These are phyloP conservation scores for Zaprionus lachaisei DNA, from an alignment of 1,140 invertebrate species.

Conservation along the genomic window DNA sequence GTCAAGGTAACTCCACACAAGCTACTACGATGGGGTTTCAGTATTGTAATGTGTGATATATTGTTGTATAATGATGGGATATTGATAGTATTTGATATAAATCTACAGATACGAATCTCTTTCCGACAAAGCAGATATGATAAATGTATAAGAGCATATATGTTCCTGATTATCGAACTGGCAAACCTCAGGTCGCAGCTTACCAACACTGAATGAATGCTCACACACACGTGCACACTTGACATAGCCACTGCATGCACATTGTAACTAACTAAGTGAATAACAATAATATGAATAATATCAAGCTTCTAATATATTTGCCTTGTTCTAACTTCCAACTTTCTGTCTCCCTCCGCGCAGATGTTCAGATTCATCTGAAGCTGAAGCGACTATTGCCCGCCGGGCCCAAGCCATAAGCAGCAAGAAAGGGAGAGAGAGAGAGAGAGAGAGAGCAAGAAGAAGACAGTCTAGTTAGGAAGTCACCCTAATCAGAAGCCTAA, in stretches of 20 bases:
- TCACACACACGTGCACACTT: background rate
- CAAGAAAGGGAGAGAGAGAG: background rate
- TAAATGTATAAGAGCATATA: background rate
- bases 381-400: background rate
- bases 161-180: background rate
- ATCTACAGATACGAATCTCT: too few relatives aligned
- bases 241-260: background rate
- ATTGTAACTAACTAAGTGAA: constrained; percentile 7
- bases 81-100: too few relatives aligned
- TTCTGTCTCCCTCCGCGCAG: constrained; percentile 46
- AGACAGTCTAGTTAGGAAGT: background rate
- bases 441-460: background rate
- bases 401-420: background rate
- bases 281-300: constrained; percentile 16
- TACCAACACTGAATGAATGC: background rate
- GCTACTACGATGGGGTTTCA: background rate
- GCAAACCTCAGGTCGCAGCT: too few relatives aligned
- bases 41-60: too few relatives aligned
- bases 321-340: constrained; percentile 42
- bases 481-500: constrained; percentile 8
- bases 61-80: too few relatives aligned
- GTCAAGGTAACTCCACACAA: background rate
- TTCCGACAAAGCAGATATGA: too few relatives aligned
- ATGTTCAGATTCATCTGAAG: constrained; percentile 37
- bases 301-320: constrained; percentile 33